Base-by-base conservation (phyloP, 30 jellyfish, hydroid and myxozoan genomes). In the Catostylus mosaicus region DNA sequence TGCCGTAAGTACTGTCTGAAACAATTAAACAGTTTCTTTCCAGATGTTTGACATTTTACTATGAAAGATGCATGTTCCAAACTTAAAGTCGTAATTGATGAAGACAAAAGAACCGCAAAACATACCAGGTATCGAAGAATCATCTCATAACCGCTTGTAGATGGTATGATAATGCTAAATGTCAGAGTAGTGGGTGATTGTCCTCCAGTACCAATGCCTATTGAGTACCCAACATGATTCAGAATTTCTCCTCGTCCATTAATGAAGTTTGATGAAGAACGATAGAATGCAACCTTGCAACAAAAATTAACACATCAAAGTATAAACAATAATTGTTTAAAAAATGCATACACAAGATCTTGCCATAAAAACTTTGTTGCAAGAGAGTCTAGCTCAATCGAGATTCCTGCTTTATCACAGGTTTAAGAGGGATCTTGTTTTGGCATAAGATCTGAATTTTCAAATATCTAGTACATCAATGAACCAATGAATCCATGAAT, bases 61-160 rank as follows among this genome's bases (percentile, higher is more conserved):
- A n/a, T n/a, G n/a, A n/a, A n/a, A n/a, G n/a, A n/a, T n/a, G n/a
- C n/a, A n/a, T n/a, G n/a, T n/a, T n/a, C n/a, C n/a, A n/a, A n/a
- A n/a, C n/a, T n/a, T n/a, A n/a, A n/a, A n/a, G n/a, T n/a, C n/a
- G n/a, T n/a, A n/a, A n/a, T n/a, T n/a, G n/a, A n/a, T n/a, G n/a
- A n/a, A n/a, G n/a, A n/a, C 54, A 40, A 40, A 40, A 14, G 14
- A 40, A 5, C 2, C 64, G n/a, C 12, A 19, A 4, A 38, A 76
- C 95, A 33, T 80, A 92, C 98, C 96, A 57, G 70, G 45, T 92
- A 92, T 43, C 88, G 91, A 57, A 92, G 18, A 45, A 92, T 52
- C 59, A 92, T 45, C 10, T 80, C 90, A 63, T 85, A 92, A 26
- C 82, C 81, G 61, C 78, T 30, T 0, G 92, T 72, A 26, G 85